A percentile compares a stretch with the other conserved stretches of the same genome.
Conservation (phyloP, 2,888 invertebrate species). For the Sericinus montela region DNA sequence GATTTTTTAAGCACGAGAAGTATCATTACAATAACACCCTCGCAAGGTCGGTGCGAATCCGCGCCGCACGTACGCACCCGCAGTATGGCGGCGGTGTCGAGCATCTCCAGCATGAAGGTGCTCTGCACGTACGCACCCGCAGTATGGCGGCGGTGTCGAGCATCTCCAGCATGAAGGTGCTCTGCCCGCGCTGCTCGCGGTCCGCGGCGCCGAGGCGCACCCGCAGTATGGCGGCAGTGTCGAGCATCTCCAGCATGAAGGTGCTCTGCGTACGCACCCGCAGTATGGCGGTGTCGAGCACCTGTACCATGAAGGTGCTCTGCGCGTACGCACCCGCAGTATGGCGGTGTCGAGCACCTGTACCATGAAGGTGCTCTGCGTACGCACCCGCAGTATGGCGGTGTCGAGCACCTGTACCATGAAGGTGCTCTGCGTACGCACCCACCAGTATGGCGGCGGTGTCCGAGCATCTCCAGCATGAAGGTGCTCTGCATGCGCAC, state of each 20-base stretch:
- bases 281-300: constrained; percentile 95
- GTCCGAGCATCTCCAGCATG: constrained; percentile 99
- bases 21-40: too few relatives aligned
- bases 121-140: constrained; percentile 92
- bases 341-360: too few relatives aligned
- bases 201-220: constrained; percentile 96
- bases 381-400: too few relatives aligned
- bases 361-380: too few relatives aligned
- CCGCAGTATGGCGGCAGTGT: constrained; percentile 90
- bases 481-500: constrained; percentile 96
- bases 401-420: too few relatives aligned
- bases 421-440: too few relatives aligned
- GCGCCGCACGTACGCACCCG: constrained; percentile 87
- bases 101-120: constrained; percentile 99
- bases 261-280: constrained; percentile 95
- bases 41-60: constrained; percentile 87
- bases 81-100: constrained; percentile 95
- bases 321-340: constrained; percentile 85
- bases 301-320: constrained; percentile 88
- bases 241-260: constrained; percentile 91
- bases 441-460: too few relatives aligned
- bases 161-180: constrained; percentile 99
- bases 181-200: constrained; percentile 92
- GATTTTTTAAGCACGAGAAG: too few relatives aligned
- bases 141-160: constrained; percentile 95